Conservation (phyloP, 2,113 vertebrate genomes). For the Thermophis baileyi region DNA sequence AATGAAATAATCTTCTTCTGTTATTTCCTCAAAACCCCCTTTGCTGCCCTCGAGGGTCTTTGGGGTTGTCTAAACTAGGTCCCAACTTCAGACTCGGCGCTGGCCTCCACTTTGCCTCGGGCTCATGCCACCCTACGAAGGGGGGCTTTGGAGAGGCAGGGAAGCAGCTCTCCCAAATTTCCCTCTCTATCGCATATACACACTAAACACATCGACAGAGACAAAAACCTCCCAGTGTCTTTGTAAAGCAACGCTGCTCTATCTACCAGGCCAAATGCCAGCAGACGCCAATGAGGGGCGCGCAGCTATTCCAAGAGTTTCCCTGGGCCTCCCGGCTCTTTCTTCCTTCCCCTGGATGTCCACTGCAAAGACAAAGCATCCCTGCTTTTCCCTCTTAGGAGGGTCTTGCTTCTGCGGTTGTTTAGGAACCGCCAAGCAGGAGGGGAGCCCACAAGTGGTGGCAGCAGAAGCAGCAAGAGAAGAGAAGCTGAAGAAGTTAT, state of each 20-base stretch:
- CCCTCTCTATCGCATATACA: not conserved
- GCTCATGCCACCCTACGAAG: not conserved
- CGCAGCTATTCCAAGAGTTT: accelerated
- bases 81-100: not conserved
- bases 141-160: not conserved
- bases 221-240: not conserved
- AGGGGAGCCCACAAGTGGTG: not conserved
- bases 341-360: not conserved
- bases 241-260: not conserved
- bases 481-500: not conserved
- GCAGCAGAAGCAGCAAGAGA: not conserved
- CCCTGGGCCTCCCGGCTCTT: not conserved
- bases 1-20: not conserved
- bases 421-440: not conserved
- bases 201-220: not conserved
- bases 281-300: accelerated
- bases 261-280: not conserved
- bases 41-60: not conserved
- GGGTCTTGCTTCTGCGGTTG: not conserved
- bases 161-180: not conserved
- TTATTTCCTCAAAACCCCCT: not conserved
- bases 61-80: not conserved
- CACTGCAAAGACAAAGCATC: not conserved
- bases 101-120: not conserved
- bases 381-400: not conserved